These are phyloP conservation scores for Procavia capensis DNA, from an alignment of 2,113 vertebrate species.

Conservation along the genomic window DNA sequence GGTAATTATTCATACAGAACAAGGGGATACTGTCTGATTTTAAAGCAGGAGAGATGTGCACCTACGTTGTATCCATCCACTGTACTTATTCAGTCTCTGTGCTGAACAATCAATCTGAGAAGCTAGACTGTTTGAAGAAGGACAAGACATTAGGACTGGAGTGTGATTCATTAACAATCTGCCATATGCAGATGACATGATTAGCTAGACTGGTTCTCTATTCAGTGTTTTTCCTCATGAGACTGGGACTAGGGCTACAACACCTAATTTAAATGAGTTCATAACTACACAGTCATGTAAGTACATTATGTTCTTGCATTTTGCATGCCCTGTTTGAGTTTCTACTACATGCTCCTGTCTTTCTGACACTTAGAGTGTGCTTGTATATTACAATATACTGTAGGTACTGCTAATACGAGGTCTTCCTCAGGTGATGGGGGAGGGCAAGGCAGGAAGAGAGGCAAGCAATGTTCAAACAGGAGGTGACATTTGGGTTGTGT, in stretches of 20 bases:
- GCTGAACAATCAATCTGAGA: background rate
- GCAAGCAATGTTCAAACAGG: conserved; percentile 53
- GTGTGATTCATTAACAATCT: background rate
- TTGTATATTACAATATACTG: background rate
- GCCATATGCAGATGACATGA: background rate
- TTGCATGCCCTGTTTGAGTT: background rate
- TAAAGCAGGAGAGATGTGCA: background rate
- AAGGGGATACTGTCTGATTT: background rate
- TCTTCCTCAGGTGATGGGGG: background rate
- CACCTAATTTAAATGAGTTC: background rate
- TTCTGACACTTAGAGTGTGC: background rate
- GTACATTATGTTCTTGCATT: background rate
- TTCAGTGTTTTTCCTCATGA: background rate
- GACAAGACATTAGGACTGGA: background rate
- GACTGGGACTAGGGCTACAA: too few relatives aligned
- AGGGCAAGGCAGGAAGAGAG: conserved; percentile 14
- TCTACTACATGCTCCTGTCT: fast-evolving
- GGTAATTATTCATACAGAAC: background rate
- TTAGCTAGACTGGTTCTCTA: background rate
- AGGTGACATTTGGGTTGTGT: conserved; percentile 58
- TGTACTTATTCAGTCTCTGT: background rate
- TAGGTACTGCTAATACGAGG: background rate
- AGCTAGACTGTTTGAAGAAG: background rate
- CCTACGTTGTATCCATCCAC: background rate
- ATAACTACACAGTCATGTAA: fast-evolving